Evolutionary conservation across 2,888 invertebrate genomes (phyloP).

Genomic region (Latheticus oryzae): DNA sequence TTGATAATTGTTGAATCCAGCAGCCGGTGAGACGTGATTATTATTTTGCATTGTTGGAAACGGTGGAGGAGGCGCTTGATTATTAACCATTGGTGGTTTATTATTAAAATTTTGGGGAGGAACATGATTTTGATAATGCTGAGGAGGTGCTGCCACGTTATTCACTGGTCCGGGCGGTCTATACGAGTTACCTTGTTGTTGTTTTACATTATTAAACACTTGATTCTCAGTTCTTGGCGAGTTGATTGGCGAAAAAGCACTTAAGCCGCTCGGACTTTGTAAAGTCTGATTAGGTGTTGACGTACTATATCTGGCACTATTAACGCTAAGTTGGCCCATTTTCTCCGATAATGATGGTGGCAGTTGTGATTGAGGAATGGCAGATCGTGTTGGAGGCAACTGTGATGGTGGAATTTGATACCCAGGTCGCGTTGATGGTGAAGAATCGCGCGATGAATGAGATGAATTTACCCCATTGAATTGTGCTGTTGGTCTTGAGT

Average conservation of each 20-base stretch:
- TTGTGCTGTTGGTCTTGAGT: slow-evolving; percentile 26
- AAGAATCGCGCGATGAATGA: slow-evolving; percentile 63
- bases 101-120: neutral
- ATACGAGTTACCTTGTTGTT: too few species aligned
- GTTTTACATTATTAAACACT: slow-evolving; percentile 7
- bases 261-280: slow-evolving; percentile 40
- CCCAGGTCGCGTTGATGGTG: slow-evolving; percentile 56
- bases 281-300: slow-evolving; percentile 56
- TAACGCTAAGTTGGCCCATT: slow-evolving; percentile 52
- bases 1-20: neutral
- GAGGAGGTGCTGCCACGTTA: too few species aligned
- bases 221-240: slow-evolving; percentile 14
- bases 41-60: slow-evolving; percentile 10
- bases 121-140: too few species aligned
- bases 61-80: slow-evolving; percentile 8
- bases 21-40: slow-evolving; percentile 16
- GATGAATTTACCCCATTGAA: slow-evolving; percentile 62
- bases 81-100: slow-evolving; percentile 1
- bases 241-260: slow-evolving; percentile 45
- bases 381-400: slow-evolving; percentile 49
- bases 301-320: slow-evolving; percentile 52
- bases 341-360: slow-evolving; percentile 50
- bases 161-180: too few species aligned
- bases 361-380: slow-evolving; percentile 25
- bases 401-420: slow-evolving; percentile 58